phyloP scores from a whole-genome alignment of 2,888 invertebrate species.

The Melinopterus prodromus region DNA sequence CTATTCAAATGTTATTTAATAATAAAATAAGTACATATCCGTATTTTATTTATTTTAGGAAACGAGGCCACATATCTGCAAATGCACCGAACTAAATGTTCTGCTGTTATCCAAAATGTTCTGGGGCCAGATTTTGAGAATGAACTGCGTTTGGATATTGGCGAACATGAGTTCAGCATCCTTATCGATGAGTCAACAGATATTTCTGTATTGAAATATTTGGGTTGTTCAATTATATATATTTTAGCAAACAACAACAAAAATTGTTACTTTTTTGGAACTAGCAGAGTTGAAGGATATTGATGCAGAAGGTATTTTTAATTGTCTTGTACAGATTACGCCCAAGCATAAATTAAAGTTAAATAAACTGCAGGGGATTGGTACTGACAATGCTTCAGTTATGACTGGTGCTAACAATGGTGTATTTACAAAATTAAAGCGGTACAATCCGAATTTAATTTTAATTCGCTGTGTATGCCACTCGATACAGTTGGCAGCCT shows the following conservation, averaged over 20 bases:
- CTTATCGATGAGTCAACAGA: not conserved
- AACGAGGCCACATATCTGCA: not conserved
- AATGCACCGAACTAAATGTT: slow-evolving; percentile 16
- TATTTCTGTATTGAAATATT: slow-evolving; percentile 6
- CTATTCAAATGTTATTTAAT: not conserved
- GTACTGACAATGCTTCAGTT: slow-evolving; percentile 24
- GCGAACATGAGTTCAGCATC: not conserved
- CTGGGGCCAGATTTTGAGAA: slow-evolving; percentile 19
- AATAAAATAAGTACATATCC: not conserved
- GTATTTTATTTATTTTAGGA: not conserved
- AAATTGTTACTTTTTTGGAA: slow-evolving; percentile 21
- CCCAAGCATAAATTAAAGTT: not conserved
- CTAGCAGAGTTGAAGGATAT: not conserved
- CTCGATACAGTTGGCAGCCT: slow-evolving; percentile 7
- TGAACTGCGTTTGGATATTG: not conserved
- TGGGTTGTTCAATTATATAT: slow-evolving; percentile 13
- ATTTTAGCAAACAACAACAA: too few species aligned
- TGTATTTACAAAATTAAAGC: slow-evolving; percentile 7
- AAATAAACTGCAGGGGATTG: not conserved
- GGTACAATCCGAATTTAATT: slow-evolving; percentile 7
- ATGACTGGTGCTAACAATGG: slow-evolving; percentile 26
- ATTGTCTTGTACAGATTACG: not conserved
- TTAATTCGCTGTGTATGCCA: slow-evolving; percentile 15
- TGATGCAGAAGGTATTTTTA: slow-evolving; percentile 19
- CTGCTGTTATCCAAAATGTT: slow-evolving; percentile 10